A percentile compares a stretch with the other conserved stretches of the same genome.
These are phyloP conservation scores for Castor canadensis DNA, from an alignment of 2,113 vertebrate genomes.

Conservation along the genomic window DNA sequence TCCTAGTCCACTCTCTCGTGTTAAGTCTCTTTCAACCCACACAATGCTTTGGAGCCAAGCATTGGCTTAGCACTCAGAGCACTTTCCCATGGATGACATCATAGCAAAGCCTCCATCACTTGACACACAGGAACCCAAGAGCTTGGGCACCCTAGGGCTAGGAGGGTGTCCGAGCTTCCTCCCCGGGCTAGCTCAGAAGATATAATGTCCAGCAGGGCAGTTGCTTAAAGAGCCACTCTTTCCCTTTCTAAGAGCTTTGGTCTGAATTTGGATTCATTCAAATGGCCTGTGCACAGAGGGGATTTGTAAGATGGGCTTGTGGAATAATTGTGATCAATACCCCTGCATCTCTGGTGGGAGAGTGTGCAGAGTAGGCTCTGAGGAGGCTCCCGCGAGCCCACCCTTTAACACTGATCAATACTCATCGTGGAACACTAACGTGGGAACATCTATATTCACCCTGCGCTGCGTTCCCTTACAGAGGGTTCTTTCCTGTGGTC, in stretches of 20 bases:
- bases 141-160: rapidly evolving
- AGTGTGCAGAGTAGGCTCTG: neutral
- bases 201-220: neutral
- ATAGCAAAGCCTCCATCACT: rapidly evolving
- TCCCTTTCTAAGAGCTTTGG: neutral
- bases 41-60: neutral
- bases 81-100: neutral
- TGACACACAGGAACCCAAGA: neutral
- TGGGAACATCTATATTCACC: constrained; percentile 16
- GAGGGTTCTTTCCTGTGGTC: constrained; percentile 16
- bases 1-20: rapidly evolving
- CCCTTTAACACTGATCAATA: constrained; percentile 29
- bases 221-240: neutral
- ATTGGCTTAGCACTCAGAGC: neutral
- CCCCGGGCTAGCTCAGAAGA: rapidly evolving
- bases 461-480: neutral
- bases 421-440: constrained; percentile 29
- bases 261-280: constrained; percentile 38
- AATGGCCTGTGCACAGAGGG: neutral
- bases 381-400: neutral
- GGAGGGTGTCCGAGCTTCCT: rapidly evolving
- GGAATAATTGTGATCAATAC: constrained; percentile 32
- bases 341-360: neutral
- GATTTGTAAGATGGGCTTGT: neutral
- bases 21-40: neutral